Conservation (phyloP, 2,113 vertebrate species). For the Xenopus laevis region DNA sequence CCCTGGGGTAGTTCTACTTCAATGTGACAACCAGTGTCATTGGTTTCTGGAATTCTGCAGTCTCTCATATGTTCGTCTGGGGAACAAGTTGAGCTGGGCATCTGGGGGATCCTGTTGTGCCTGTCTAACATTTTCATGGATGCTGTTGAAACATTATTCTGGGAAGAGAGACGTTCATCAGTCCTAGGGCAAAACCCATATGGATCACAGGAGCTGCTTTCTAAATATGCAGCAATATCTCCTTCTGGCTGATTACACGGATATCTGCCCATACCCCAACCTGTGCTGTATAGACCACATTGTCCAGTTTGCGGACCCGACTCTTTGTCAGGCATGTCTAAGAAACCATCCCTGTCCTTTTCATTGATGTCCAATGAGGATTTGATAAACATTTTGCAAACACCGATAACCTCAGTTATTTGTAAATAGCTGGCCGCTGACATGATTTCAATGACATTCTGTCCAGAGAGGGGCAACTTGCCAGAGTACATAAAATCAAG, state of each 20-base stretch:
- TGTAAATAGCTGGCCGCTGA: constrained; percentile 93
- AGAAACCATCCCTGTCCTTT: constrained; percentile 78
- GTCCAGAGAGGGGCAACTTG: constrained; percentile 82
- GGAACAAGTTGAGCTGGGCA: constrained; percentile 57
- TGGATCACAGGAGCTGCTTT: constrained; percentile 57
- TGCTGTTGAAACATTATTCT: constrained; percentile 46
- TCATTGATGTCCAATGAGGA: constrained; percentile 83
- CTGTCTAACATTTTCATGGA: constrained; percentile 49
- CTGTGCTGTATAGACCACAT: constrained; percentile 48
- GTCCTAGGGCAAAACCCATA: constrained; percentile 58
- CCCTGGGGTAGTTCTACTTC: constrained; percentile 47
- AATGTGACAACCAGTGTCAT: neutral
- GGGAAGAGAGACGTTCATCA: constrained; percentile 43
- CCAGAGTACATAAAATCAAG: constrained; percentile 94
- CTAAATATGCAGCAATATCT: constrained; percentile 49
- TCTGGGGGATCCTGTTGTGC: constrained; percentile 50
- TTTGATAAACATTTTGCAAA: constrained; percentile 94
- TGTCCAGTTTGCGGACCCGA: constrained; percentile 51
- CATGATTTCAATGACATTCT: constrained; percentile 96
- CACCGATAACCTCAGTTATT: constrained; percentile 92
- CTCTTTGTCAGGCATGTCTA: constrained; percentile 73
- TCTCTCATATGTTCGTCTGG: constrained; percentile 44
- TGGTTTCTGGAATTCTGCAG: neutral
- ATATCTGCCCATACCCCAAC: constrained; percentile 60
- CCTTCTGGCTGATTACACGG: constrained; percentile 48